Evolutionary conservation across 2,113 vertebrate genomes (phyloP), one percentile per base, ranked within the genome.

Genomic region (Pachypanchax playfairii): DNA sequence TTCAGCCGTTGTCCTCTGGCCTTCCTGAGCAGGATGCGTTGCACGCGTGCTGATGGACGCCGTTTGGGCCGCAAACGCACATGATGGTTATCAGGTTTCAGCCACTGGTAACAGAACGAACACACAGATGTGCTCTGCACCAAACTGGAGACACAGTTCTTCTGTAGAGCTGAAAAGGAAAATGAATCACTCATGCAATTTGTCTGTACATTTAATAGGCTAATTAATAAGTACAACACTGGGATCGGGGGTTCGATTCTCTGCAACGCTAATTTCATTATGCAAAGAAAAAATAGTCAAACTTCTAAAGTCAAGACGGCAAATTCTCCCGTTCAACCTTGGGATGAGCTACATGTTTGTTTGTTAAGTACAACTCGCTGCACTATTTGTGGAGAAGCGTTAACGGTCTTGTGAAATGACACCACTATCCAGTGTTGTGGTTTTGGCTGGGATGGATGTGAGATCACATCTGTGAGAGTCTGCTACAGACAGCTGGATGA

Each of bases 81-180:
- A 1, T 88, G 85, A 68, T 85, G 82, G 66, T 93, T 93, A 73
- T 87, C 92, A 14, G 93, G 91, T 70, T 85, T 74, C 42, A 93
- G 86, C 82, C 93, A 93, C 89, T 98, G 94, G 83, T 90, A 94
- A 84, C 97, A 99, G 89, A 91, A 84, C 0, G 87, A 83, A 79
- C 97, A 99, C 15, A 91, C 46, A 4, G 29, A 75, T 57, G 65
- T 85, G 73, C 36, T 85, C 79, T 22, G 46, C 0, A 12, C 60
- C 74, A 2, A 56, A 21, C 28, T 1, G 22, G 41, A 18, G 13
- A 4, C 1, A 9, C 7, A 2, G 1, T 6, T 2, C 12, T 54
- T 64, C 6, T 0, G 1, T 39, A 6, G 3, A 21, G 1, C 76
- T 83, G 50, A 43, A 13, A 52, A 63, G 17, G 20, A 51, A 5